Evolutionary conservation across 2,113 vertebrate genomes (phyloP).

Genomic region (Poicephalus gulielmi): DNA sequence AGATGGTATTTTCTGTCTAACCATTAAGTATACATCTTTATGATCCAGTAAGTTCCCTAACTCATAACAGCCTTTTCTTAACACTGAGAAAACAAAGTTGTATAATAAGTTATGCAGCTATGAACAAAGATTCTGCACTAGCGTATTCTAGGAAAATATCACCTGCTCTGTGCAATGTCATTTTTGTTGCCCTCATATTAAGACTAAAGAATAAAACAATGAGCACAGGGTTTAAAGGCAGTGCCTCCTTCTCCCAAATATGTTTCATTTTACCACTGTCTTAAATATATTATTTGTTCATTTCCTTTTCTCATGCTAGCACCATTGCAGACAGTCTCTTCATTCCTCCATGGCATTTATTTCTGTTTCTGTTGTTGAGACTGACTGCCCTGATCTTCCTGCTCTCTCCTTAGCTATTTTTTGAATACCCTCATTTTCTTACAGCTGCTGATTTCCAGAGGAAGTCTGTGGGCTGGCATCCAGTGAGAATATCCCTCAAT

Average conservation of each 20-base stretch:
- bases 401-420: neutral
- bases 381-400: neutral
- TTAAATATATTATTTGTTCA: neutral
- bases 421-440: neutral
- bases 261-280: neutral
- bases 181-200: neutral
- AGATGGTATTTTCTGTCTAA: neutral
- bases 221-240: neutral
- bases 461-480: neutral
- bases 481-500: neutral
- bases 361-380: slow-evolving; percentile 4
- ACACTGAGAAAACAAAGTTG: neutral
- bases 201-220: neutral
- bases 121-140: neutral
- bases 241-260: neutral
- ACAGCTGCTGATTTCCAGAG: neutral
- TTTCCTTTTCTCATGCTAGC: neutral
- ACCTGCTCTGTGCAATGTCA: neutral
- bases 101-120: neutral
- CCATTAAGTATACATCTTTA: neutral
- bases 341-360: neutral
- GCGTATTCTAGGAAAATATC: neutral
- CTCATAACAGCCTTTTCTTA: neutral
- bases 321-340: neutral
- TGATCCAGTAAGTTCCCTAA: neutral